Evolutionary conservation across 2,797 vertebrate genomes (phyloP).

Genomic region (Chaenodraco wilsoni): DNA sequence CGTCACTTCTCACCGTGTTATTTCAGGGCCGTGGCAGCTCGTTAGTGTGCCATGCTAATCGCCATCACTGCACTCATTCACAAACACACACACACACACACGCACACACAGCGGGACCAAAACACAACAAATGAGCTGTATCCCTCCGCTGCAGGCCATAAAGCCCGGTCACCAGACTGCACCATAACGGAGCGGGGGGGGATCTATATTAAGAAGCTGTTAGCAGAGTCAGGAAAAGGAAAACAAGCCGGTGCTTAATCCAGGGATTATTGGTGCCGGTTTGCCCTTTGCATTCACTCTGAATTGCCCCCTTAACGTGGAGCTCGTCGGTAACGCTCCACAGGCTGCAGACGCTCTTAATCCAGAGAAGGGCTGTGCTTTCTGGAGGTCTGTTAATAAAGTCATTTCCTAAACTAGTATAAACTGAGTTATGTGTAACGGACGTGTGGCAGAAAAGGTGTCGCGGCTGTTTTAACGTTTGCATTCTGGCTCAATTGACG

Average conservation of each 20-base stretch:
- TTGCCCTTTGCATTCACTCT: conserved; percentile 42
- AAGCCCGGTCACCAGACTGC: conserved; percentile 54
- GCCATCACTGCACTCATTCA: conserved; percentile 76
- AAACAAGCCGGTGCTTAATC: conserved; percentile 59
- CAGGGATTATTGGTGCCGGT: conserved; percentile 55
- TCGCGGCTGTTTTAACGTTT: conserved; percentile 26
- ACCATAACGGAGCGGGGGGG: conserved; percentile 29
- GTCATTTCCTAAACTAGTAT: conserved; percentile 40
- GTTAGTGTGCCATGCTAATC: conserved; percentile 79
- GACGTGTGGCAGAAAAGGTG: conserved; percentile 17
- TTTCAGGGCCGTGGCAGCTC: conserved; percentile 74
- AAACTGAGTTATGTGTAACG: conserved; percentile 24
- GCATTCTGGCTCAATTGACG: background rate
- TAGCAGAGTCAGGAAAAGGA: conserved; percentile 35
- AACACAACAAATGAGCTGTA: conserved; percentile 71
- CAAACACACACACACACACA: conserved; percentile 4
- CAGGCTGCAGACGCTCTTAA: conserved; percentile 6
- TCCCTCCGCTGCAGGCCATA: conserved; percentile 53
- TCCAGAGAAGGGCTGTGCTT: conserved; percentile 5
- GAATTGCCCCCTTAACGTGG: conserved; percentile 47
- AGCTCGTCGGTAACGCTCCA: conserved; percentile 43
- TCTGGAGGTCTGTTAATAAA: conserved; percentile 27
- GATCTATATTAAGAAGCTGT: conserved; percentile 47
- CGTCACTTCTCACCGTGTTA: conserved; percentile 54
- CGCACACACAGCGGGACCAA: conserved; percentile 47